Base-by-base conservation (phyloP, 2,113 vertebrate genomes). In the Brachyhypopomus occidentalis region DNA sequence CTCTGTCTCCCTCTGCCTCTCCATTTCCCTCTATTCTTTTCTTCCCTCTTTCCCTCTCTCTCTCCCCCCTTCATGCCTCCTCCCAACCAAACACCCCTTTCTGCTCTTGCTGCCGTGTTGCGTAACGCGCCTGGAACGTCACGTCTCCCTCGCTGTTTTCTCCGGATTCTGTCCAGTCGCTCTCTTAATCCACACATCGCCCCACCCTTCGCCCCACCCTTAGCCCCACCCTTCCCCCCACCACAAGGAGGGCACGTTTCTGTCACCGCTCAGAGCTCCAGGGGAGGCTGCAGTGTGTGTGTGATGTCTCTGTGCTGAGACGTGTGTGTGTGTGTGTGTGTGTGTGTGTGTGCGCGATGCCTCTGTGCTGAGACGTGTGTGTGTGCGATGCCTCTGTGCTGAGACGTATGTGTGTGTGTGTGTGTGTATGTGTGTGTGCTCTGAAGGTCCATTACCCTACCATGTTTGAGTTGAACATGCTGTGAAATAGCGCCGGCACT, bases 141-240 rank as follows among this genome's bases (percentile, higher is more conserved):
- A 86, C 76, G 89, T 90, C 88, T 88, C 86, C 81, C 87, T 90
- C 87, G 90, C 91, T 90, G 90, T 91, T 88, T 89, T 67, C n/a
- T 60, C n/a, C 41, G 5, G 41, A 30, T 59, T 20, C 20, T 83
- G 77, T 86, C 48, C 72, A 87, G 87, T 30, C 30, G 30, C 30
- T 30, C 85, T 87, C 88, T 88, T 6, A 6, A 41, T 41, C 5
- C 41, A 1, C 5, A 2, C 9, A 1, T 9, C 9, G 41, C 41
- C 41, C 9, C 5, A 4, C 41, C 41, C 5, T 1, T 7, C 41
- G 41, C 55, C 12, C 30, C 77, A 2, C 30, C 22, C 55, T 70
- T 71, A n/a, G 71, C 59, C 66, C 30, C n/a, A 20, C 66, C 30
- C 0, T 41, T 41, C n/a, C n/a, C n/a, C n/a, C n/a, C n/a, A n/a